Base-by-base conservation (phyloP, 2,888 invertebrate species). In the Euclidia mi region DNA sequence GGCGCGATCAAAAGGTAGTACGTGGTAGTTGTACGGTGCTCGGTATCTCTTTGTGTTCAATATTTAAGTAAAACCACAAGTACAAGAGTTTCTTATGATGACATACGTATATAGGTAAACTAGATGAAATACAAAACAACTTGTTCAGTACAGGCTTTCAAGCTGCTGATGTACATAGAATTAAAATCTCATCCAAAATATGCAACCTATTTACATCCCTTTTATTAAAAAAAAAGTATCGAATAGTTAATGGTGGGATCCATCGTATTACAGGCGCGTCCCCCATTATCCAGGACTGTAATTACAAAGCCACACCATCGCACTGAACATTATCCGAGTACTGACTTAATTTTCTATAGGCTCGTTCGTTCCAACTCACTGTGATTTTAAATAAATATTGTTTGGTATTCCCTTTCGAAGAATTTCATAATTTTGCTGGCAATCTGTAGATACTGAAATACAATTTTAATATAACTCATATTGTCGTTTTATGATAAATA, bases 361-460 rank as follows among this genome's bases (percentile, higher is more conserved):
- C n/a, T n/a, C n/a, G 15, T 37, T 37, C 15, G 15, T 34, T 34
- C n/a, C 11, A 4, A 4, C 40, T n/a, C 9, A 12, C 14, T 34
- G 10, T 18, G 37, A 38, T 17, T 40, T 25, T 12, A 9, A 18
- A 48, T 38, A 40, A 14, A 40, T 20, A 40, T 40, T 15, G 40
- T 14, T 17, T 14, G 31, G 18, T 35, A 35, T 35, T 9, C 14
- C 14, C 7, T 14, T 35, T 35, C 35, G 15, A 3, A 6, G 15
- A 15, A 35, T 15, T 2, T 3, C 15, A 3, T 32, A 32, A 11
- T n/a, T 32, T 11, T 32, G 12, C 11, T 1, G 29, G 9, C 1
- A n/a, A 9, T 29, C 29, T 29, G n/a, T n/a, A n/a, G n/a, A 9
- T 29, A 10, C 9, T 10, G 9, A 10, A 29, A 29, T 10, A 29